A percentile compares a stretch with the other conserved stretches of the same genome.
Conservation (phyloP, 2,113 vertebrate genomes). For the Suncus etruscus region DNA sequence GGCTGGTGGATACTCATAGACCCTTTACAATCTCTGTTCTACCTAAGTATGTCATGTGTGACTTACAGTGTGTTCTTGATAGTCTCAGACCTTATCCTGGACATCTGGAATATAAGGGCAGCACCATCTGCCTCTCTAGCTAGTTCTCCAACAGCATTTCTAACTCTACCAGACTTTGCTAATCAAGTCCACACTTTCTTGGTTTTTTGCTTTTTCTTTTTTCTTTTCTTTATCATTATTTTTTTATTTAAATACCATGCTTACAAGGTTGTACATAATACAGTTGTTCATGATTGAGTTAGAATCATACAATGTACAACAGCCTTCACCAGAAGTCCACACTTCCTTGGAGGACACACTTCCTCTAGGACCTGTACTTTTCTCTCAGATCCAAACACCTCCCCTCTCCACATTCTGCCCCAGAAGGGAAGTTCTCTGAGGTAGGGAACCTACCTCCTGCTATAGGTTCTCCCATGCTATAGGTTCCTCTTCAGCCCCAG, state of each 20-base stretch:
- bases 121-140: not conserved
- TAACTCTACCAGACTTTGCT: not conserved
- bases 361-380: rapidly evolving
- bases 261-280: too few species aligned
- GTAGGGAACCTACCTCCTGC: too few species aligned
- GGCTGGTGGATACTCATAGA: not conserved
- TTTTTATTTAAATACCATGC: too few species aligned
- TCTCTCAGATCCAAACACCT: not conserved
- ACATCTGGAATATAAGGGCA: not conserved
- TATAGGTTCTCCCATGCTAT: not conserved
- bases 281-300: too few species aligned
- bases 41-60: not conserved
- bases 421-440: too few species aligned
- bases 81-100: not conserved
- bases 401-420: not conserved
- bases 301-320: too few species aligned
- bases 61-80: too few species aligned
- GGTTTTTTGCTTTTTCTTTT: not conserved
- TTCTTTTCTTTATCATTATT: too few species aligned
- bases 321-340: not conserved
- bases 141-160: not conserved
- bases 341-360: not conserved
- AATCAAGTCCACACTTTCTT: not conserved
- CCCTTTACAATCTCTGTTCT: not conserved
- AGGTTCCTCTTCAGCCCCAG: too few species aligned